Base-by-base conservation (phyloP, 2,888 invertebrate species). In the Ophion costatus region DNA sequence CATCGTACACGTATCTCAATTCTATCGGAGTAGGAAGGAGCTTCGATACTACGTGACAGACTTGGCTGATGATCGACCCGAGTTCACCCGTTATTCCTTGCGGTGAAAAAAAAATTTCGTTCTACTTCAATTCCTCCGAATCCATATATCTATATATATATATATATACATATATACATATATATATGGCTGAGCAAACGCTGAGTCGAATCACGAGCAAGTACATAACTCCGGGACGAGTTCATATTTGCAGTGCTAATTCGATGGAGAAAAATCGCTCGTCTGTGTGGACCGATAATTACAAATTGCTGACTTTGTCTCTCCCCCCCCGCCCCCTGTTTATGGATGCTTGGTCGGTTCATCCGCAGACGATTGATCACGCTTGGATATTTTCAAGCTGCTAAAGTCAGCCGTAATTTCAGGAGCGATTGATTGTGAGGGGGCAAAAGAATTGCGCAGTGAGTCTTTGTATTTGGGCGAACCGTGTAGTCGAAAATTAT, bases 31-130 rank as follows among this genome's bases (percentile, higher is more conserved):
- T 73, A 80, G 56, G 38, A 56, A 59, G 66, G 42, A 73, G 57
- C 70, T 75, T 79, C 82, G 84, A 79, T 82, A 80, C 71, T 85
- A 82, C 84, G 84, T 84, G 84, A 84, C 79, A 67, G 61, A 85
- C 80, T 82, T 82, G 82, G 61, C 79, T 85, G 82, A 85, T 82
- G 85, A 85, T 85, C 82, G 61, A 66, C 24, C 24, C 66, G 29
- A 67, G 56, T 66, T 76, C 57, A 33, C 38, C 61, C 66, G 63
- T 51, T 67, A 22, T 42, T 57, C 61, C 45, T 61, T 24, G 51
- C 56, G 64, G 66, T 79, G 24, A 42, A 59, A 61, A 51, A 51
- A 51, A 78, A 80, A 69, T 57, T 71, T 70, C 56, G n/a, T 73
- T 73, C 73, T 80, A 67, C 71, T 76, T 76, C 63, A 57, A 73